Conservation (phyloP, 2,888 invertebrate species). For the Branchellion lobata region DNA sequence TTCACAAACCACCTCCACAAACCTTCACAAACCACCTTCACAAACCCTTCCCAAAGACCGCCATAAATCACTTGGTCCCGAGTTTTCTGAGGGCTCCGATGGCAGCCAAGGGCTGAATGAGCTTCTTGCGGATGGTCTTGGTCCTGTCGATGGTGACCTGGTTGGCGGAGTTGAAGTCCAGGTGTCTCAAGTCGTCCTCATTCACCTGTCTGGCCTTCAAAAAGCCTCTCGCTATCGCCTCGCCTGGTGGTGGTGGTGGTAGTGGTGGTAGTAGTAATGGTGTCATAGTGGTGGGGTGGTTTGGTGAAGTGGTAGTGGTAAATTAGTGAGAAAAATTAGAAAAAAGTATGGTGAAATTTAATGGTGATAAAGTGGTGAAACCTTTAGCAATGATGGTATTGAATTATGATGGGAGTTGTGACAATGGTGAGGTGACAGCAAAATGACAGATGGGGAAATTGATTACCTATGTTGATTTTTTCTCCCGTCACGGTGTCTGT, state of each 20-base stretch:
- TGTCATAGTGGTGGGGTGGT: not conserved
- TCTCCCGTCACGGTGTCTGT: slow-evolving; percentile 57
- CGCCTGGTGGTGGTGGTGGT: slow-evolving; percentile 46
- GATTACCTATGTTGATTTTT: slow-evolving; percentile 54
- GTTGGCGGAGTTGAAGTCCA: slow-evolving; percentile 59
- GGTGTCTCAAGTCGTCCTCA: slow-evolving; percentile 53
- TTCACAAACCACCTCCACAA: not conserved
- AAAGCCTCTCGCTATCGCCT: slow-evolving; percentile 60
- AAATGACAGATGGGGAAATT: no score
- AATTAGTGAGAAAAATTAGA: no score
- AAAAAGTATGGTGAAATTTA: no score
- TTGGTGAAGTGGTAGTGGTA: not conserved
- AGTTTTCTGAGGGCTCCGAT: slow-evolving; percentile 54
- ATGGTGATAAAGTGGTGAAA: no score
- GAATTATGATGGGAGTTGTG: no score
- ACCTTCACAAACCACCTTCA: not conserved
- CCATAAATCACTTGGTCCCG: not conserved
- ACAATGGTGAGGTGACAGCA: no score
- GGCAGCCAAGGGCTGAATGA: slow-evolving; percentile 56
- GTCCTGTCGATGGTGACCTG: slow-evolving; percentile 57
- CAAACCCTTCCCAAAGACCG: not conserved
- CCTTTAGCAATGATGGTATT: no score
- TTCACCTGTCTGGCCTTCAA: slow-evolving; percentile 59
- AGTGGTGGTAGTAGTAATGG: not conserved
- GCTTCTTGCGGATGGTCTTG: slow-evolving; percentile 55